Conservation (phyloP, 2,888 invertebrate species). For the Rhyacophila evoluta region DNA sequence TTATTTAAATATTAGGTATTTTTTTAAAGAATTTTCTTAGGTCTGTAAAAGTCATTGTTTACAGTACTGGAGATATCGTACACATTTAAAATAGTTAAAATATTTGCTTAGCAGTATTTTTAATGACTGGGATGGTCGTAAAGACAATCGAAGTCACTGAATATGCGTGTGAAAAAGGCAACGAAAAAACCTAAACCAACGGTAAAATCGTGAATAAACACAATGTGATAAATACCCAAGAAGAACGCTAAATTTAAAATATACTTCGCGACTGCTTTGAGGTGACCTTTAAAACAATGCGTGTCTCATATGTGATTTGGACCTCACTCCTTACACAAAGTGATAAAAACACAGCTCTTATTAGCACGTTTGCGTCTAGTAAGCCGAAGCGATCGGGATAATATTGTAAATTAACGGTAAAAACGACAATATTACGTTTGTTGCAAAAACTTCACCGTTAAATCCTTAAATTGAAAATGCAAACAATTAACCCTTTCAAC, state of each 20-base stretch:
- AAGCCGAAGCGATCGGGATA: not conserved
- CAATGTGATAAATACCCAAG: not conserved
- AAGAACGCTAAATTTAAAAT: not conserved
- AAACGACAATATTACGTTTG: not conserved
- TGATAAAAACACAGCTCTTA: not conserved
- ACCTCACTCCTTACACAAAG: not conserved
- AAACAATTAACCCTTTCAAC: not conserved
- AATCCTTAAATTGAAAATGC: conserved; percentile 35
- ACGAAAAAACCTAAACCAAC: not conserved
- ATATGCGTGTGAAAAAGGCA: not conserved
- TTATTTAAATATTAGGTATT: too few species aligned
- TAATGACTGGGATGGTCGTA: not conserved
- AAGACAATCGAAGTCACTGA: not conserved
- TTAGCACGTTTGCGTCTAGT: conserved; percentile 29
- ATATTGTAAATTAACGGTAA: conserved; percentile 34
- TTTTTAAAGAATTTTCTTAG: too few species aligned
- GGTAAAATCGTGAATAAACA: not conserved
- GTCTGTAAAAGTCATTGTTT: too few species aligned
- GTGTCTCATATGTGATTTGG: conserved; percentile 9
- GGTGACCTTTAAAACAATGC: conserved; percentile 11
- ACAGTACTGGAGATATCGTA: too few species aligned
- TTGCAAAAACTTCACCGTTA: conserved; percentile 41
- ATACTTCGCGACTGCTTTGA: not conserved
- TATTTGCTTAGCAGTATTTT: not conserved
- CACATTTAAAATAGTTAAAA: too few species aligned